Percentiles rank a stretch among this genome's conserved stretches.
These are phyloP conservation scores for Alligator sinensis DNA, from an alignment of 2,113 vertebrate genomes.

Conservation along the genomic window DNA sequence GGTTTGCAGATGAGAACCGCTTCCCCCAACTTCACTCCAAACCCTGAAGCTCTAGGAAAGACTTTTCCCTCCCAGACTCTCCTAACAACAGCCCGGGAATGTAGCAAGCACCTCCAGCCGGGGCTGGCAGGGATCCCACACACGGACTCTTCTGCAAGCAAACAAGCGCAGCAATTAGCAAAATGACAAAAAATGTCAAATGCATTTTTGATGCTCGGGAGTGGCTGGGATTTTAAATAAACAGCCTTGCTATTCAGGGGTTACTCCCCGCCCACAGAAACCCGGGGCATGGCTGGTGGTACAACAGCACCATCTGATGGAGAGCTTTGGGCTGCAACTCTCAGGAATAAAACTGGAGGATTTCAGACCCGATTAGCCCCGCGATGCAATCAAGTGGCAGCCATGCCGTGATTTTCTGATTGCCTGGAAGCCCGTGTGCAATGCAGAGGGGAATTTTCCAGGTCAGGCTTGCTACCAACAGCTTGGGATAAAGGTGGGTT, in stretches of 20 bases:
- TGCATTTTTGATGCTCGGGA: conserved; percentile 52
- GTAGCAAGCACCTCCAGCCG: fast-evolving
- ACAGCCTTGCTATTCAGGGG: neutral
- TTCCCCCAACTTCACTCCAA: neutral
- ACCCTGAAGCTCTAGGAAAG: neutral
- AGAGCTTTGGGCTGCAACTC: neutral
- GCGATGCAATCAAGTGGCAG: neutral
- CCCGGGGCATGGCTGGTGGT: neutral
- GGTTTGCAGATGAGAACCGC: neutral
- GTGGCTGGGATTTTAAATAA: conserved; percentile 61
- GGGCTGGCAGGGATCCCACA: conserved; percentile 18
- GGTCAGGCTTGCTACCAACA: neutral
- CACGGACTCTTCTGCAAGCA: neutral
- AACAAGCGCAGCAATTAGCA: conserved; percentile 71
- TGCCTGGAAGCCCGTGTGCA: neutral
- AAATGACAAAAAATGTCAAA: conserved; percentile 62
- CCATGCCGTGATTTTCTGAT: neutral
- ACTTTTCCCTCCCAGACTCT: neutral
- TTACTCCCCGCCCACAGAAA: neutral
- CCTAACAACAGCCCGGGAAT: neutral
- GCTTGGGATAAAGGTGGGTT: fast-evolving
- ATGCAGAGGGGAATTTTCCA: neutral
- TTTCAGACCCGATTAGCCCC: fast-evolving
- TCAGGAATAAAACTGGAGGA: neutral
- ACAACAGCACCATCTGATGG: conserved; percentile 69